Conservation (phyloP, 2,888 invertebrate genomes). For the Eristalinus aeneus region DNA sequence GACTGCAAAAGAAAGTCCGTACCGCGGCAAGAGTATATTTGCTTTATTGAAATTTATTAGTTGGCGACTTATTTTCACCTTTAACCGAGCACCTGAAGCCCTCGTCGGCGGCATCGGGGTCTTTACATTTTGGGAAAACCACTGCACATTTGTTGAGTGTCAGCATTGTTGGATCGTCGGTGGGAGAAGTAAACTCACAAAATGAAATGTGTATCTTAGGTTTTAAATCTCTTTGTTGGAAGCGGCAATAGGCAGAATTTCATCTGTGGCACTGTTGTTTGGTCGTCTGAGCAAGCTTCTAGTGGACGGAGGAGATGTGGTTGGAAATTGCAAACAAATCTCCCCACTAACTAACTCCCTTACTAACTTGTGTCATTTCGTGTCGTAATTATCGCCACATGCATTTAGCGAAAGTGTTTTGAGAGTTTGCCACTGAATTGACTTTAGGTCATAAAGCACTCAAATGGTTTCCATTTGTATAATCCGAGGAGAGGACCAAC, state of each 20-base stretch:
- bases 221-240: constrained; percentile 51
- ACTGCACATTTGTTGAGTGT: constrained; percentile 11
- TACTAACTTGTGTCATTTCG: constrained; percentile 45
- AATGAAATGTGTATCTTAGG: constrained; percentile 43
- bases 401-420: constrained; percentile 51
- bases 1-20: constrained; percentile 48
- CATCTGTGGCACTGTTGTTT: constrained; percentile 37
- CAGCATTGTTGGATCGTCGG: constrained; percentile 10
- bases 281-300: too few relatives aligned
- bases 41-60: constrained; percentile 50
- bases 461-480: constrained; percentile 42
- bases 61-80: constrained; percentile 47
- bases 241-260: constrained; percentile 27
- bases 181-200: constrained; percentile 12
- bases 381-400: constrained; percentile 12
- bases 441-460: constrained; percentile 46
- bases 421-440: constrained; percentile 49
- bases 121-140: constrained; percentile 20
- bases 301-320: neutral
- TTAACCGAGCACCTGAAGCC: neutral
- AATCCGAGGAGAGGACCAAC: constrained; percentile 6
- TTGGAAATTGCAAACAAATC: constrained; percentile 37
- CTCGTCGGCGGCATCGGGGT: neutral
- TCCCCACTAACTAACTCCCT: constrained; percentile 21
- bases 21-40: constrained; percentile 31